Percentiles rank a stretch among this genome's conserved stretches.
These are phyloP conservation scores for Psilanteris sp. DNA, from an alignment of 1,140 invertebrate genomes.

Conservation along the genomic window DNA sequence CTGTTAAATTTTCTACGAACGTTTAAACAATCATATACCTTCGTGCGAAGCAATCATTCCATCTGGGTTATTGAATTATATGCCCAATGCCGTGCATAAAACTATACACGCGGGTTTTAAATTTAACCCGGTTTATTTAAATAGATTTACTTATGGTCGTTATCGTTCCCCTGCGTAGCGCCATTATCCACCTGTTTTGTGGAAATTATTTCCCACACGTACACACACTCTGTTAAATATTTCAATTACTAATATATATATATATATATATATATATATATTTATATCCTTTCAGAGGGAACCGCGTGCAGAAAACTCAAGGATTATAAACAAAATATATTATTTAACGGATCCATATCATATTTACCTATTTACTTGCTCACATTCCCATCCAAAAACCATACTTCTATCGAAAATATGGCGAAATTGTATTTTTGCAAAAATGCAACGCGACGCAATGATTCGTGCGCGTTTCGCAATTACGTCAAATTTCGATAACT, in stretches of 20 bases:
- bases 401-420: constrained; percentile 12
- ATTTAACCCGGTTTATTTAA: constrained; percentile 5
- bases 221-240: not conserved
- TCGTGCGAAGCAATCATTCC: not conserved
- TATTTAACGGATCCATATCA: constrained; percentile 22
- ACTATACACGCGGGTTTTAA: not conserved
- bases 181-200: constrained; percentile 12
- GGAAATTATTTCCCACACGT: constrained; percentile 12
- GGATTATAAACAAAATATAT: constrained; percentile 32
- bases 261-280: too few species aligned
- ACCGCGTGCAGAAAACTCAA: constrained; percentile 11
- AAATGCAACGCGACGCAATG: constrained; percentile 30
- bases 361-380: constrained; percentile 25
- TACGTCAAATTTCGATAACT: constrained; percentile 42
- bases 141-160: constrained; percentile 5
- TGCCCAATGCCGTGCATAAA: not conserved
- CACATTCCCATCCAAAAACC: constrained; percentile 23
- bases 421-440: constrained; percentile 47
- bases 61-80: not conserved
- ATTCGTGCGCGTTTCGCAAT: constrained; percentile 45
- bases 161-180: constrained; percentile 1
- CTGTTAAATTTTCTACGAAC: not conserved
- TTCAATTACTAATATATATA: constrained; percentile 21
- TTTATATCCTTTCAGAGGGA: constrained; percentile 17
- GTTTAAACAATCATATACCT: not conserved